phyloP scores from a whole-genome alignment of 2,888 invertebrate genomes.

The Heteromurus nitidus region DNA sequence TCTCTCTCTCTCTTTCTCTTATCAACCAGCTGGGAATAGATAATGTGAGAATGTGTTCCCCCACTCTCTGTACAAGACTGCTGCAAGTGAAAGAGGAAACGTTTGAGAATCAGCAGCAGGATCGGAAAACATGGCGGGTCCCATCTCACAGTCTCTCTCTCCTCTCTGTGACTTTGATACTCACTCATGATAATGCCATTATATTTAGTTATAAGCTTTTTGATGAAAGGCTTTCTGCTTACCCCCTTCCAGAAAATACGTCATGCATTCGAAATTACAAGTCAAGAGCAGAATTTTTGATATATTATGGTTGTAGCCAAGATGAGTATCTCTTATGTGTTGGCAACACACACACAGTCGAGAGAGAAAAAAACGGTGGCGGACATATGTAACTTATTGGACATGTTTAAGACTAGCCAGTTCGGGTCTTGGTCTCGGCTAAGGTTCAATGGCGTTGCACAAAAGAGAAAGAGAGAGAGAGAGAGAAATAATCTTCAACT shows the following conservation, averaged over 20 bases:
- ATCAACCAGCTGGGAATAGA: too few species aligned
- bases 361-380: not conserved
- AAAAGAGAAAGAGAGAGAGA: too few species aligned
- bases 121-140: too few species aligned
- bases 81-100: too few species aligned
- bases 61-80: too few species aligned
- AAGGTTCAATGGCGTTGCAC: too few species aligned
- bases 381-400: not conserved
- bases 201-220: constrained; percentile 1
- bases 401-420: not conserved
- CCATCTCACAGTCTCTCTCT: too few species aligned
- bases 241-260: not conserved
- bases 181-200: not conserved
- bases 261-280: constrained; percentile 15
- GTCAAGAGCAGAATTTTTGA: not conserved
- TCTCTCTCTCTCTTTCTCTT: too few species aligned
- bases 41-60: too few species aligned
- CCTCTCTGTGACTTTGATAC: too few species aligned
- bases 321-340: not conserved
- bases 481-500: not conserved
- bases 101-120: too few species aligned
- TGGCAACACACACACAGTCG: too few species aligned
- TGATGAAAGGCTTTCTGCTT: not conserved
- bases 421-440: not conserved
- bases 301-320: not conserved